These are phyloP conservation scores for Blennius ocellaris DNA, from an alignment of 2,113 vertebrate genomes.

Conservation along the genomic window DNA sequence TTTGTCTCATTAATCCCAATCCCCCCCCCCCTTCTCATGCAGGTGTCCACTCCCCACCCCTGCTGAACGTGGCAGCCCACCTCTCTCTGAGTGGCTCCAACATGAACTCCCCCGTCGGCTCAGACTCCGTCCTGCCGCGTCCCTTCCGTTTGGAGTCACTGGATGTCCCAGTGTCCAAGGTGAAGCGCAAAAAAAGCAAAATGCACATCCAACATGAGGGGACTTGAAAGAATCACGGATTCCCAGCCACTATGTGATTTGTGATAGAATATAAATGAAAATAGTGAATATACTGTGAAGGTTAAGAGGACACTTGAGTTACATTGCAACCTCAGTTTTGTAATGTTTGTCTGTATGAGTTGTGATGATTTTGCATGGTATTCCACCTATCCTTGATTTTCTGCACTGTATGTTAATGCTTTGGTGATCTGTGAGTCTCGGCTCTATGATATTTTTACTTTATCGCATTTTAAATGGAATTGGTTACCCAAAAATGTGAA, in stretches of 20 bases:
- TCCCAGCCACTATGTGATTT: neutral
- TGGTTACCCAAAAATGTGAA: neutral
- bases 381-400: constrained; percentile 5
- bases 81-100: constrained; percentile 58
- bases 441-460: neutral
- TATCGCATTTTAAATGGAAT: neutral
- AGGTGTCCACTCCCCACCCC: constrained; percentile 70
- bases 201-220: constrained; percentile 60
- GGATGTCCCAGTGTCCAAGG: constrained; percentile 66
- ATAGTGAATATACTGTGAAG: no score
- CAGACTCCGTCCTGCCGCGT: constrained; percentile 81
- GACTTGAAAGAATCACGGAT: constrained; percentile 54
- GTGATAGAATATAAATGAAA: no score
- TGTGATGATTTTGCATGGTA: constrained; percentile 11
- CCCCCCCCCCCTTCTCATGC: constrained; percentile 16
- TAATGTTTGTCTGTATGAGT: neutral
- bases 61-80: constrained; percentile 64
- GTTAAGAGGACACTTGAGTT: neutral
- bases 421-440: no score
- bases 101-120: constrained; percentile 22
- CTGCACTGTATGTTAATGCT: constrained; percentile 5
- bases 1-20: no score
- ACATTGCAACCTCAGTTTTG: neutral
- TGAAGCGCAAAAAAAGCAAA: constrained; percentile 86
- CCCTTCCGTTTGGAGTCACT: constrained; percentile 90